These are phyloP conservation scores for Pammene fasciana DNA, from an alignment of 2,888 invertebrate species.

Conservation along the genomic window DNA sequence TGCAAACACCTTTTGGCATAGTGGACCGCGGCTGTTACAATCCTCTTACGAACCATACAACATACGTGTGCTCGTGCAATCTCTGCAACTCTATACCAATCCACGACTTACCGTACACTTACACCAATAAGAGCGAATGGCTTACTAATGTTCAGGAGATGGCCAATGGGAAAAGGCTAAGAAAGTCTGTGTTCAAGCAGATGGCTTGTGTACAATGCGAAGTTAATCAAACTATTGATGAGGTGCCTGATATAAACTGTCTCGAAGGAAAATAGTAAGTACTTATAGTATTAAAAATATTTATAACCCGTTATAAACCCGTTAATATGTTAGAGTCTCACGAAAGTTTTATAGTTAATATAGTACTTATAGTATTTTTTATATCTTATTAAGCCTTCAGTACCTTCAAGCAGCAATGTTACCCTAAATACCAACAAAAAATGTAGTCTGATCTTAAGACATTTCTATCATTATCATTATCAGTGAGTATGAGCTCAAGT, in stretches of 20 bases:
- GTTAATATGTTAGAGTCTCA: no score
- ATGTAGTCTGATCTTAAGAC: no score
- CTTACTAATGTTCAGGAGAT: constrained; percentile 67
- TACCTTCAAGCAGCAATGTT: no score
- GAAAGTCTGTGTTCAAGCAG: constrained; percentile 63
- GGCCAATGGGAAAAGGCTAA: constrained; percentile 61
- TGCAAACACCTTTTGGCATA: constrained; percentile 73
- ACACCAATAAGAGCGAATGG: constrained; percentile 64
- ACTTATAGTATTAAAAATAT: no score
- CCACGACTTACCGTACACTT: constrained; percentile 68
- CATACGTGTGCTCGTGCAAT: constrained; percentile 72
- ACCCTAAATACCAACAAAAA: no score
- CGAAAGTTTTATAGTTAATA: no score
- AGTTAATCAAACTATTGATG: constrained; percentile 58
- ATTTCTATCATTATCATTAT: no score
- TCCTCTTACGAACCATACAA: constrained; percentile 60
- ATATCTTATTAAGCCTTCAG: no score
- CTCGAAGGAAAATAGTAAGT: constrained; percentile 70
- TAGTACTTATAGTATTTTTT: no score
- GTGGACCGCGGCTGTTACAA: constrained; percentile 71
- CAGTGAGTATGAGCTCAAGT: no score
- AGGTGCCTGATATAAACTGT: constrained; percentile 54
- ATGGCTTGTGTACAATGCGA: constrained; percentile 72
- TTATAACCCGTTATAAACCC: no score
- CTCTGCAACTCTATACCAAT: constrained; percentile 71